phyloP scores from a whole-genome alignment of 2,888 invertebrate genomes.

The Lordiphosa fenestrarum region DNA sequence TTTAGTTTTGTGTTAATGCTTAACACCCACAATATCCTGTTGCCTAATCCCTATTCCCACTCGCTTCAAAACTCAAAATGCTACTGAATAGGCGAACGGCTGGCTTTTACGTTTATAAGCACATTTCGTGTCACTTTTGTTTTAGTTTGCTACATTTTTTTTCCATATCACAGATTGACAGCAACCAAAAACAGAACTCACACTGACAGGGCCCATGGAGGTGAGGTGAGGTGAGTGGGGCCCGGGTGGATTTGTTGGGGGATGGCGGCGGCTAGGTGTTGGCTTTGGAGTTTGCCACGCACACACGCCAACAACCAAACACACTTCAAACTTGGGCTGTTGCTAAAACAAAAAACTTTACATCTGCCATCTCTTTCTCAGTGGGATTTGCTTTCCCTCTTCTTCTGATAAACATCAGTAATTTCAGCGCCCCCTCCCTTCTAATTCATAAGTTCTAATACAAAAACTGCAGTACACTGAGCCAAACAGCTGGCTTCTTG shows the following conservation, averaged over 20 bases:
- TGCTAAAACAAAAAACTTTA: conserved; percentile 72
- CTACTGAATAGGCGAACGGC: conserved; percentile 59
- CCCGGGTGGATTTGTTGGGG: background rate
- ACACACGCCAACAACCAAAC: conserved; percentile 40
- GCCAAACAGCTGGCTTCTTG: too few species aligned
- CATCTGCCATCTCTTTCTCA: conserved; percentile 46
- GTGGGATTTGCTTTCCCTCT: conserved; percentile 11
- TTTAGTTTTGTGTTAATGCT: conserved; percentile 8
- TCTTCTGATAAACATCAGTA: conserved; percentile 68
- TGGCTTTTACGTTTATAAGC: conserved; percentile 64
- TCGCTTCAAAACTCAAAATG: conserved; percentile 67
- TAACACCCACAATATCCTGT: conserved; percentile 20
- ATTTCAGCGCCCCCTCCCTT: conserved; percentile 44
- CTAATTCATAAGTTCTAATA: conserved; percentile 28
- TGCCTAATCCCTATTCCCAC: conserved; percentile 37
- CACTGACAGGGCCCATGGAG: conserved; percentile 42
- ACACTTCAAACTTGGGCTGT: conserved; percentile 66
- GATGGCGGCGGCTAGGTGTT: conserved; percentile 30
- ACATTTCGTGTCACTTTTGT: conserved; percentile 68
- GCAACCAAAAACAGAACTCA: conserved; percentile 34
- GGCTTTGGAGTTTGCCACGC: conserved; percentile 55
- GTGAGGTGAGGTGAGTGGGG: conserved; percentile 12
- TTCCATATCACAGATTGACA: conserved; percentile 72
- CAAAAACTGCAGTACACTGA: conserved; percentile 5
- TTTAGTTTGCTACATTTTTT: conserved; percentile 28